phyloP scores from a whole-genome alignment of 2,888 invertebrate species.

The Cephus pulcher region DNA sequence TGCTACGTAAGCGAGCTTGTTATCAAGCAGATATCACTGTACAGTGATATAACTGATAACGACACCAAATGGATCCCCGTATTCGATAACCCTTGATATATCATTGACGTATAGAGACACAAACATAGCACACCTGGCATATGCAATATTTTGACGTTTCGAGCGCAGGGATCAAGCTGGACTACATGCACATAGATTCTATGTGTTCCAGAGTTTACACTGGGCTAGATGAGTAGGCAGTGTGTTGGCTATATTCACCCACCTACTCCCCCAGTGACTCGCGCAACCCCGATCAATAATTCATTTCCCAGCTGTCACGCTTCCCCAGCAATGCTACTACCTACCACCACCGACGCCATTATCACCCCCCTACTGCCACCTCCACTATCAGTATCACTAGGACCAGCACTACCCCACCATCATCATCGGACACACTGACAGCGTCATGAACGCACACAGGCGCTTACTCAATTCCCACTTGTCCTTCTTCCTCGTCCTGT shows the following conservation, averaged over 20 bases:
- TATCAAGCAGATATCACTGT: too few species aligned
- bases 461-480: neutral
- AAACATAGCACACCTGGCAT: neutral
- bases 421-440: neutral
- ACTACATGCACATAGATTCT: neutral
- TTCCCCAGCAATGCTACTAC: conserved; percentile 17
- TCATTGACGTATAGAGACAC: neutral
- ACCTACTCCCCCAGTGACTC: conserved; percentile 26
- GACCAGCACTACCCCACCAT: neutral
- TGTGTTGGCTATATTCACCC: conserved; percentile 39
- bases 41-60: neutral
- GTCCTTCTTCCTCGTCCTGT: neutral
- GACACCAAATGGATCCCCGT: neutral
- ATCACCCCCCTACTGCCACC: neutral
- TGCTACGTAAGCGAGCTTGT: too few species aligned
- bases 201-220: neutral
- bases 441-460: neutral
- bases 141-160: neutral
- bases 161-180: neutral
- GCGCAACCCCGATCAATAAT: conserved; percentile 50
- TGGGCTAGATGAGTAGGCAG: neutral
- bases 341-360: conserved; percentile 7
- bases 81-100: neutral
- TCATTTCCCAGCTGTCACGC: conserved; percentile 50
- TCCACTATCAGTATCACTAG: neutral